Conservation (phyloP, 2,888 invertebrate genomes). For the Cryptocephalus primarius region DNA sequence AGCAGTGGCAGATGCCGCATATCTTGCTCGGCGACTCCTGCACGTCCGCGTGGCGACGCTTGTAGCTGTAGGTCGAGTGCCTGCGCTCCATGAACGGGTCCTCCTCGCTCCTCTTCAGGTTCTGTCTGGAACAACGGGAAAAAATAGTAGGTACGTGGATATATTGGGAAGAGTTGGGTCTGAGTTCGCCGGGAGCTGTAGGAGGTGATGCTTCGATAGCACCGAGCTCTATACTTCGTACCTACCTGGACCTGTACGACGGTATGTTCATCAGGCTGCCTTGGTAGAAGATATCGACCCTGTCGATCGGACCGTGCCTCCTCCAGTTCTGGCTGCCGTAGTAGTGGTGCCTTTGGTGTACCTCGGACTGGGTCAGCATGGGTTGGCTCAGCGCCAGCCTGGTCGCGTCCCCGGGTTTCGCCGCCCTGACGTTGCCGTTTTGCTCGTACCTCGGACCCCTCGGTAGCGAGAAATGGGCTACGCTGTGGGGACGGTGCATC, state of each 20-base stretch:
- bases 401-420: conserved; percentile 28
- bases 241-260: conserved; percentile 27
- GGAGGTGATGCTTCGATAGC: too few species aligned
- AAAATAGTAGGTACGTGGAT: too few species aligned
- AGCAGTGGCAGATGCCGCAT: conserved; percentile 9
- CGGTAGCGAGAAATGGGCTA: conserved; percentile 40
- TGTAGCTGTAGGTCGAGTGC: conserved; percentile 18
- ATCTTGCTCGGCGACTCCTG: conserved; percentile 21
- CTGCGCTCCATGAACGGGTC: conserved; percentile 19
- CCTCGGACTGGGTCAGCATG: conserved; percentile 37
- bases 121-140: conserved; percentile 20
- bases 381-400: conserved; percentile 65
- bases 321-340: conserved; percentile 43
- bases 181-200: too few species aligned
- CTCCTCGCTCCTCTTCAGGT: conserved; percentile 23
- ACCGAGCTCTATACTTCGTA: too few species aligned
- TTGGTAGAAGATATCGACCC: conserved; percentile 83
- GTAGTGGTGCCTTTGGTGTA: conserved; percentile 12
- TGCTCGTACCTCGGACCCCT: conserved; percentile 14
- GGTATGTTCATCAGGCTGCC: conserved; percentile 51
- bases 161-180: too few species aligned
- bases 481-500: conserved; percentile 48
- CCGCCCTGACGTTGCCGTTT: conserved; percentile 14
- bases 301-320: conserved; percentile 58
- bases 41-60: conserved; percentile 8